Base-by-base conservation (phyloP, 35 echinoderm and acorn worm species). In the Amphiura filiformis region DNA sequence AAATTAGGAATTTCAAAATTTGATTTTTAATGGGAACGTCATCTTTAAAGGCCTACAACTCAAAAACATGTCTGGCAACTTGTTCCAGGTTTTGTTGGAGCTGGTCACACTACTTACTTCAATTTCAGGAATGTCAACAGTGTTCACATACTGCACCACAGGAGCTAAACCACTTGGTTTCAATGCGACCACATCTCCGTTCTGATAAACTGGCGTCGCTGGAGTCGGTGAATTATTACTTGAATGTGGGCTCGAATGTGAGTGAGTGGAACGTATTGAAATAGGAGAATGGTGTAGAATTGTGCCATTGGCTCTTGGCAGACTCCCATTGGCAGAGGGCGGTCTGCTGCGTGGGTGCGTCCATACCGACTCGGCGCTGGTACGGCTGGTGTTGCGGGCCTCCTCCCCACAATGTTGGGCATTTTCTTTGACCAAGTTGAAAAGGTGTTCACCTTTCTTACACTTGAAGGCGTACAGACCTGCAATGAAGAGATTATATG, bases 381-480 rank as follows among this genome's bases (percentile, higher is more conserved):
- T 34, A 14, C 86, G 57, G 35, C 65, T 82, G 37, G 82, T 89
- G 32, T 26, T 82, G 7, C 65, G 39, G 1, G 76, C 78, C 1
- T 89, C 82, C 17, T 80, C 90, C 0, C 81, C 86, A 5, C 82
- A 83, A 30, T 85, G 42, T 65, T 99, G 87, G 26, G 93, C 91
- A 57, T 99, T 99, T n/a, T 86, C 76, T 80, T 99, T 86, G 0
- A 99, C 90, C 18, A 92, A 30, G 32, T 91, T 84, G 39, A 99
- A 99, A 20, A 99, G 82, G 85, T 92, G 87, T 31, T 92, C 83
- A 1, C 90, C 92, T 30, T 91, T 56, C 32, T 95, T 99, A 65
- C 96, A 94, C 82, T 98, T 98, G 80, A 98, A 98, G 31, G 96
- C 96, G 56, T 98, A 98, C 49, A 98, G 94, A 34, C 96, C 96